These are phyloP conservation scores for Ypsolopha scabrella DNA, from an alignment of 2,888 invertebrate genomes.

Conservation along the genomic window DNA sequence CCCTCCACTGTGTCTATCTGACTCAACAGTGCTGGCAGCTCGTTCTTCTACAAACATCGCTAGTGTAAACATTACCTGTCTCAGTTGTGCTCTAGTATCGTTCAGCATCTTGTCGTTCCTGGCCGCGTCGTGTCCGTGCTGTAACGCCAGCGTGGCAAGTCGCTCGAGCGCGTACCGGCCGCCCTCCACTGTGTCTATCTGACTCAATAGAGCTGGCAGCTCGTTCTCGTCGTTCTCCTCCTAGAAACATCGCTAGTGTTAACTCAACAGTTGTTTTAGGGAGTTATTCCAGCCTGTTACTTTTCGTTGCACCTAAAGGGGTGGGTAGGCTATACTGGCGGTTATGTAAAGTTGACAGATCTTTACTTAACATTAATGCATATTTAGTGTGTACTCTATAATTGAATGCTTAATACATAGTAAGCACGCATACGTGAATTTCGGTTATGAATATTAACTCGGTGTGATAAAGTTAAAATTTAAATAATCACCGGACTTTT, in stretches of 20 bases:
- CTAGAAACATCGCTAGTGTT: slow-evolving; percentile 16
- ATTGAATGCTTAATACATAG: no score
- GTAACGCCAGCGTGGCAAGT: slow-evolving; percentile 32
- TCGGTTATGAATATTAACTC: background rate
- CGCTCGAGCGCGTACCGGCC: slow-evolving; percentile 43
- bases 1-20: slow-evolving; percentile 31
- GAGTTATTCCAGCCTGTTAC: no score
- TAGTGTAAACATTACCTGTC: slow-evolving; percentile 27
- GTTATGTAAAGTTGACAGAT: no score
- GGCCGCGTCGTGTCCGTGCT: slow-evolving; percentile 53
- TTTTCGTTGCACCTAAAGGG: no score
- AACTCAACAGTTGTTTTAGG: no score
- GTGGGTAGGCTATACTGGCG: no score
- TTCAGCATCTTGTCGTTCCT: slow-evolving; percentile 29
- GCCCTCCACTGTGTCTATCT: slow-evolving; percentile 23
- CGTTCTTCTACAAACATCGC: background rate
- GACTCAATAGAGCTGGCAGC: slow-evolving; percentile 17
- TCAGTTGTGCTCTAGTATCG: slow-evolving; percentile 34
- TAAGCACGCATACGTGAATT: no score
- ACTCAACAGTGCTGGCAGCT: slow-evolving; percentile 39
- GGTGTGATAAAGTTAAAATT: background rate
- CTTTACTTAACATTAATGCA: no score
- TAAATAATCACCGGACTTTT: no score
- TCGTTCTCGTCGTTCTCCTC: slow-evolving; percentile 57
- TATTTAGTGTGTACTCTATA: no score